phyloP scores from a whole-genome alignment of 2,113 vertebrate genomes.

The Sciurus niger region DNA sequence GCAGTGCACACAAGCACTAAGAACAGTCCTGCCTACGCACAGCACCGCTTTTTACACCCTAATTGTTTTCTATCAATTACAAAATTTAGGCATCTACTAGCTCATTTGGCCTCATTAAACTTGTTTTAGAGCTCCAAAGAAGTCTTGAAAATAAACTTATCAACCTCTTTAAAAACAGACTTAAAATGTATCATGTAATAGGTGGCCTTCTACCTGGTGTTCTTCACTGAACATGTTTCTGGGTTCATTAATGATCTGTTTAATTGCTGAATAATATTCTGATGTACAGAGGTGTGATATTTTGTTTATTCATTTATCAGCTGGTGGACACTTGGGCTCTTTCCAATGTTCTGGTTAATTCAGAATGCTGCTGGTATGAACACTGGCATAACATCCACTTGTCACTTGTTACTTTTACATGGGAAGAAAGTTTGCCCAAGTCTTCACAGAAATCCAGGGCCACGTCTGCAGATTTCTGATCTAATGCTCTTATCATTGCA shows the following conservation, averaged over 20 bases:
- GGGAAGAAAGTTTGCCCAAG: neutral
- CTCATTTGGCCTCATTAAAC: neutral
- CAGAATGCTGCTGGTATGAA: neutral
- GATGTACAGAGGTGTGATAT: too few relatives aligned
- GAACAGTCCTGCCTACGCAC: neutral
- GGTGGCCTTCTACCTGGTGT: neutral
- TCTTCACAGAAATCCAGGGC: neutral
- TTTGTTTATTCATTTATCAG: neutral
- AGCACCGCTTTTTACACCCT: neutral
- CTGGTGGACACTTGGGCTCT: neutral
- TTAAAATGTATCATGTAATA: neutral
- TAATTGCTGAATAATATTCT: neutral
- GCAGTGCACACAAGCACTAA: neutral
- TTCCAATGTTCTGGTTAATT: neutral
- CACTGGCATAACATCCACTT: neutral
- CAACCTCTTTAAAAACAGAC: neutral
- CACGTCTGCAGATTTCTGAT: neutral
- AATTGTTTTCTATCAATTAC: neutral
- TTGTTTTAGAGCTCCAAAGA: neutral
- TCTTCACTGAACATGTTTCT: neutral
- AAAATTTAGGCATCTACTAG: neutral
- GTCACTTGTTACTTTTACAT: neutral
- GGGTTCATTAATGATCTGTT: neutral
- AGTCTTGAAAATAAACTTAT: conserved; percentile 6
- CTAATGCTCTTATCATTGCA: neutral